These are phyloP conservation scores for Ochotona curzoniae DNA, from an alignment of 2,113 vertebrate genomes.

Conservation along the genomic window DNA sequence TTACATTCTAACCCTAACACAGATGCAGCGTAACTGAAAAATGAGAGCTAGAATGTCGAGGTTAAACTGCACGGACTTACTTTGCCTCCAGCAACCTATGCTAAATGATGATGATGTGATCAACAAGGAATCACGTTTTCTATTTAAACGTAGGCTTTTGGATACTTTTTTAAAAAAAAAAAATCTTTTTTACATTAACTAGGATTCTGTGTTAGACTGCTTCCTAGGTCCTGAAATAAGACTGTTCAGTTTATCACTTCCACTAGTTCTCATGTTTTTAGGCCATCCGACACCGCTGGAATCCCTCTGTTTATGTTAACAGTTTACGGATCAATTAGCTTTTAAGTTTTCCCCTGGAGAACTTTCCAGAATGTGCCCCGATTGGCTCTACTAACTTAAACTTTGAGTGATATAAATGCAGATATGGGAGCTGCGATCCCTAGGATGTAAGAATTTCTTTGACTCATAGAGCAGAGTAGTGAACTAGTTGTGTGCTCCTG, in stretches of 20 bases:
- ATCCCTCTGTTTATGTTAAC: not conserved
- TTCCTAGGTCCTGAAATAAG: not conserved
- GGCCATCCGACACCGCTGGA: not conserved
- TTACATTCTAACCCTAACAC: conserved; percentile 9
- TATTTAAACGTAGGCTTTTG: not conserved
- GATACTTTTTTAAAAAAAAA: not conserved
- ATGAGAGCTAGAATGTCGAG: conserved; percentile 25
- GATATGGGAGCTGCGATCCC: not conserved
- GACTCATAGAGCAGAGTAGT: not conserved
- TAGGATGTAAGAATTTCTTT: not conserved
- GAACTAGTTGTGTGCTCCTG: not conserved
- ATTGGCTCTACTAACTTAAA: not conserved
- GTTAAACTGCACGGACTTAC: not conserved
- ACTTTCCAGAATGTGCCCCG: not conserved
- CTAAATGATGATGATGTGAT: not conserved
- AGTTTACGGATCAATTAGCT: not conserved
- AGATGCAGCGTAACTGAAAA: conserved; percentile 16
- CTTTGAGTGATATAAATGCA: not conserved
- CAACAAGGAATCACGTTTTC: not conserved
- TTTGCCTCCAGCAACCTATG: not conserved
- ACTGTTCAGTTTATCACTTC: not conserved
- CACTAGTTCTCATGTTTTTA: not conserved
- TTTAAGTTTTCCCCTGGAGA: not conserved
- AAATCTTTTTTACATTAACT: not conserved
- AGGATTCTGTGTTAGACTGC: not conserved